phyloP scores from a whole-genome alignment of 2,797 vertebrate genomes.

The Megaceryle alcyon region DNA sequence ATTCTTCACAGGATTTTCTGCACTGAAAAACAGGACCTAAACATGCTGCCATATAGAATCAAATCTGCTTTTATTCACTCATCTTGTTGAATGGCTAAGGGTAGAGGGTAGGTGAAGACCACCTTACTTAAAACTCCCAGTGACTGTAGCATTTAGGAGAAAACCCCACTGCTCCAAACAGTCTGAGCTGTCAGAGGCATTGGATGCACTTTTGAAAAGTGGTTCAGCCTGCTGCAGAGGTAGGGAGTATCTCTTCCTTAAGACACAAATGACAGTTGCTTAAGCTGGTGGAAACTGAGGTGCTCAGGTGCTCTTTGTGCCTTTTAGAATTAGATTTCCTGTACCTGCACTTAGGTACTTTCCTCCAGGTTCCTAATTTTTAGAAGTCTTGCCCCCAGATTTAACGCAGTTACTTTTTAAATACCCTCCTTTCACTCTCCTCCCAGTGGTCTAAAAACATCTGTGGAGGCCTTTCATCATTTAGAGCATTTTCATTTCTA shows the following conservation, averaged over 20 bases:
- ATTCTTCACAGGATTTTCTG: not conserved
- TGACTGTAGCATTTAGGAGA: not conserved
- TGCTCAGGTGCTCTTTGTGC: not conserved
- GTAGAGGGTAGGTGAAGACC: not conserved
- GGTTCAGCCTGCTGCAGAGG: not conserved
- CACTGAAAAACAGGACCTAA: not conserved
- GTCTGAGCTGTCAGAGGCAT: not conserved
- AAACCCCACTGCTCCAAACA: not conserved
- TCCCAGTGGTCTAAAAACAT: not conserved
- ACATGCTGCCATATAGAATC: not conserved
- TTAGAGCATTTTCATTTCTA: not conserved
- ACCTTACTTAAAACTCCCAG: not conserved
- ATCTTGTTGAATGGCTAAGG: not conserved
- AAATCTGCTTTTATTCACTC: not conserved
- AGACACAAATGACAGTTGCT: not conserved
- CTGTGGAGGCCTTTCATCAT: not conserved
- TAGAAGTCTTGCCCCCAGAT: not conserved
- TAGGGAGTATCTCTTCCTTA: not conserved
- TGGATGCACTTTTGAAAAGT: not conserved
- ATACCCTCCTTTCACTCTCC: not conserved
- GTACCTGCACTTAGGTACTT: not conserved
- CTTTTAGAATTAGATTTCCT: not conserved
- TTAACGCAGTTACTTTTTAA: not conserved
- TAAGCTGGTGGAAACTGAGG: not conserved
- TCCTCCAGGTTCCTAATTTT: not conserved